Percentiles rank a stretch among this genome's conserved stretches.
phyloP scores from a whole-genome alignment of 2,113 vertebrate species.

The Mustelus asterias region DNA sequence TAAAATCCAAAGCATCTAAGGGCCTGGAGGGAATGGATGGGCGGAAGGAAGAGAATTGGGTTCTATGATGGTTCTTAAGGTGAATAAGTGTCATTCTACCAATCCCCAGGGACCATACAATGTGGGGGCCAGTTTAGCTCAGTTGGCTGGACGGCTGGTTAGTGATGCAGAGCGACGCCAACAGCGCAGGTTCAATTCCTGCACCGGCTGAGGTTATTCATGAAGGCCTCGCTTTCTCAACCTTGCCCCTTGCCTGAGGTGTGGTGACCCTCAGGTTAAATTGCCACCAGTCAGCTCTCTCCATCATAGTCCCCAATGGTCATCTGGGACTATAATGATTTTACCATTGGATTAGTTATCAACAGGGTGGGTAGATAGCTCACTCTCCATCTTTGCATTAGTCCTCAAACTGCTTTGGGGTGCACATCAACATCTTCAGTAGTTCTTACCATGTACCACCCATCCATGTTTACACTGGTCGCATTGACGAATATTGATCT shows the following conservation, averaged over 20 bases:
- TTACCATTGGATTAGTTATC: background rate
- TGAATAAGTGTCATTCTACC: background rate
- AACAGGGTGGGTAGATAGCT: background rate
- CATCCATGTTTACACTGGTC: constrained; percentile 95
- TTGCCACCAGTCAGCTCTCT: too few species aligned
- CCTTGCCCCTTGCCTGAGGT: too few species aligned
- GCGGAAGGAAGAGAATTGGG: background rate
- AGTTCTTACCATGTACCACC: constrained; percentile 85
- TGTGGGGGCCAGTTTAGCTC: background rate
- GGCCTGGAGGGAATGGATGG: background rate
- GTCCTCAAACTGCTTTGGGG: background rate
- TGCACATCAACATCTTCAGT: background rate
- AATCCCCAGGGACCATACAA: background rate
- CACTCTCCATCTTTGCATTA: background rate
- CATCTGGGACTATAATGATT: too few species aligned
- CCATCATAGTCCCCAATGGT: too few species aligned
- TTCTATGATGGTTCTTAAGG: background rate
- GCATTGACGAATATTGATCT: constrained; percentile 87
- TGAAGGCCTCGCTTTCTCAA: too few species aligned
- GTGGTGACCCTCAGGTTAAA: too few species aligned
- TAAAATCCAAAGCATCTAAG: background rate
- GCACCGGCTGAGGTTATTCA: too few species aligned
- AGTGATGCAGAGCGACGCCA: too few species aligned
- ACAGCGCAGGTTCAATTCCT: too few species aligned
- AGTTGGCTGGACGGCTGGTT: too few species aligned